A percentile compares a stretch with the other conserved stretches of the same genome.
Evolutionary conservation across 2,113 vertebrate species (phyloP).

Genomic region (Elephantulus edwardii): DNA sequence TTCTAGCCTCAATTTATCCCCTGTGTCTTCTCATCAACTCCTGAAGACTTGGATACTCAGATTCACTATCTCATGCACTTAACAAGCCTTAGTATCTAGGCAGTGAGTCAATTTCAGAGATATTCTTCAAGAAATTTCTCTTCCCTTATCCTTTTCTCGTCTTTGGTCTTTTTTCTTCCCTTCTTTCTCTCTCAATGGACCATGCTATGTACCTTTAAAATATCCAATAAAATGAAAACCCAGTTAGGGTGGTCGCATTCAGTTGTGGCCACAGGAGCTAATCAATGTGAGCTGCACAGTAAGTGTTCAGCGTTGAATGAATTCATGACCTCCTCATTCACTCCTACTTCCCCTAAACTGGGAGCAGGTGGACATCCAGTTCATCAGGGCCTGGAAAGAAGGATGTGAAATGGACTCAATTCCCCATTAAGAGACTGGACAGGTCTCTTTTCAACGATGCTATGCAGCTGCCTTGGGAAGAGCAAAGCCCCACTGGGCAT

Average conservation of each 20-base stretch:
- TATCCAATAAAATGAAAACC: background rate
- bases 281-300: background rate
- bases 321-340: background rate
- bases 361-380: constrained; percentile 46
- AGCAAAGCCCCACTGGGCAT: background rate
- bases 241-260: background rate
- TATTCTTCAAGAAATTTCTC: background rate
- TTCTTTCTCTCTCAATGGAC: background rate
- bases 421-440: background rate
- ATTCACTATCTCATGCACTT: background rate
- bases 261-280: background rate
- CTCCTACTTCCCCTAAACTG: constrained; percentile 9
- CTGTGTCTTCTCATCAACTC: background rate
- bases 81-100: background rate
- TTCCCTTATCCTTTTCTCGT: background rate
- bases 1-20: background rate
- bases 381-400: constrained; percentile 51
- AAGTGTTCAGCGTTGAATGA: background rate
- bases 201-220: background rate
- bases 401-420: constrained; percentile 12
- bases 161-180: background rate
- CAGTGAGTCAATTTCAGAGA: background rate
- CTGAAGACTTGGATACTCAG: background rate
- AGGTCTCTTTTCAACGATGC: background rate
- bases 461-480: background rate